Conservation (phyloP, 2,888 invertebrate species). For the Megalurothrips usitatus region DNA sequence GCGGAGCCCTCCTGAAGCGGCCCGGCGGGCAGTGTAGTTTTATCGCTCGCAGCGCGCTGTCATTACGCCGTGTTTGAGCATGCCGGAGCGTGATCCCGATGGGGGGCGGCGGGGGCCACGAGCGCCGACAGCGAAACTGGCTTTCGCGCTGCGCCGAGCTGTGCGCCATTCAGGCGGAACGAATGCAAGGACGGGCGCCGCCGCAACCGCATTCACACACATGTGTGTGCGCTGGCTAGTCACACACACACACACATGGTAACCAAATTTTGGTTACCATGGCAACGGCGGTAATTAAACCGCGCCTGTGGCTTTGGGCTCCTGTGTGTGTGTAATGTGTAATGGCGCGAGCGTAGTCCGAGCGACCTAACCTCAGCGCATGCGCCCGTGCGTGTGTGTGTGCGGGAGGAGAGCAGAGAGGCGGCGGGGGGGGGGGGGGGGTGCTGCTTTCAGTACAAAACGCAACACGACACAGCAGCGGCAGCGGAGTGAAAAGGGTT, state of each 20-base stretch:
- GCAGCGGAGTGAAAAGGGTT: no score
- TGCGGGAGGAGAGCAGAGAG: no score
- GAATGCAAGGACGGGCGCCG: background rate
- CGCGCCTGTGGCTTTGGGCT: background rate
- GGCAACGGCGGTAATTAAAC: conserved; percentile 2
- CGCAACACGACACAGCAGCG: no score
- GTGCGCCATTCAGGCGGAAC: background rate
- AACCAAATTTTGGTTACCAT: background rate
- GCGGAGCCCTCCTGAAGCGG: no score
- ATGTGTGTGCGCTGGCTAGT: no score
- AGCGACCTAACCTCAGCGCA: background rate
- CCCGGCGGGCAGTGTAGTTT: no score
- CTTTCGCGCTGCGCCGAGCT: background rate
- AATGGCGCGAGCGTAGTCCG: background rate
- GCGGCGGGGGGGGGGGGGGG: no score
- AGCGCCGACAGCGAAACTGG: background rate
- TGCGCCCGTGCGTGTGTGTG: no score
- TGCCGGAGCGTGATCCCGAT: no score
- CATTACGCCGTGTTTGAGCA: background rate
- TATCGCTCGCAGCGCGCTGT: background rate
- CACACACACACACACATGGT: no score
- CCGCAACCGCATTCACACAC: background rate
- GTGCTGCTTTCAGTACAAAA: no score
- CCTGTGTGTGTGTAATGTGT: background rate
- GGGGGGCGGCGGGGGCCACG: background rate